Base-by-base conservation (phyloP, 1,140 invertebrate species). In the Drosophila sturtevanti region DNA sequence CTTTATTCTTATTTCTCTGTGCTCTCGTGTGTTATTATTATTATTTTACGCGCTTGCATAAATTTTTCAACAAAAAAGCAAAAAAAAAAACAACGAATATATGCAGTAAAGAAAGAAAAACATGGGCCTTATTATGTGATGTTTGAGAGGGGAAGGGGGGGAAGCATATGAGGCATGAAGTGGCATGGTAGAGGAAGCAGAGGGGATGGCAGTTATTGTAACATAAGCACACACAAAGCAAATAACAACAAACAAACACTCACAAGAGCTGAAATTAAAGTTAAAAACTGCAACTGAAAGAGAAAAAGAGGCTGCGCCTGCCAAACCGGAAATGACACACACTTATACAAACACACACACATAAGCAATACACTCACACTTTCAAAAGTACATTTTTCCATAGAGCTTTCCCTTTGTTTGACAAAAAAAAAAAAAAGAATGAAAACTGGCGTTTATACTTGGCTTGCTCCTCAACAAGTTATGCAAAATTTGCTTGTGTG, bases 1-100 rank as follows among this genome's bases (percentile, higher is more conserved):
- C 41, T 48, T 21, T 48, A 48, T 48, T 48, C 41, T 48, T 48
- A 48, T 48, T 48, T 48, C 41, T 48, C 41, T 48, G 18, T 48
- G 18, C 41, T 48, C 41, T 48, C 41, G 41, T 48, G 41, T 48
- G 41, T 48, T 48, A 48, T 48, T 48, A 48, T 48, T 48, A 48
- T 48, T 48, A 48, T 48, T 48, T 48, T 48, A 48, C 41, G 16
- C 41, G 41, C 41, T 48, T 48, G 41, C 41, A 48, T 48, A 48
- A 18, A 21, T 48, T 48, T 48, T 48, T 3, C 18, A 48, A 10
- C 41, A 48, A 48, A 14, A 48, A 48, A 21, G n/a, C 3, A 11
- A 18, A 48, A 48, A 21, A 18, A 21, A 48, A 18, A 44, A 6
- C 41, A 44, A 44, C 41, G 6, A 44, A 44, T 44, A 18, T 44